phyloP scores from a whole-genome alignment of 2,113 vertebrate genomes.

The Epinephelus cyanopodus region DNA sequence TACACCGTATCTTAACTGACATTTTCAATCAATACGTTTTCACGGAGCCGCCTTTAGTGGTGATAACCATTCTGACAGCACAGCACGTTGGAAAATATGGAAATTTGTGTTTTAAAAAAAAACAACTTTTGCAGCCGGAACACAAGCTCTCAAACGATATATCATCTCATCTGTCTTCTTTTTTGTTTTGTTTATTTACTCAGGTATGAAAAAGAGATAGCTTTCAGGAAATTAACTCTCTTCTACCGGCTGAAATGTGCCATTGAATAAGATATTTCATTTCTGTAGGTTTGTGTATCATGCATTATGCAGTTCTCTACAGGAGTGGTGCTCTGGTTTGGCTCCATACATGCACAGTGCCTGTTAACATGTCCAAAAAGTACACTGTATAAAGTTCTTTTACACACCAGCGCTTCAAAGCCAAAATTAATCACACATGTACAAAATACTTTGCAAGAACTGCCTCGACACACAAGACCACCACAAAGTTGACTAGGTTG shows the following conservation, averaged over 20 bases:
- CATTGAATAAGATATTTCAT: background rate
- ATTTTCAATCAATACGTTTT: slow-evolving; percentile 46
- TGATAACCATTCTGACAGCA: slow-evolving; percentile 42
- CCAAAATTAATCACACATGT: background rate
- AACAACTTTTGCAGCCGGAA: background rate
- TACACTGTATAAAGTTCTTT: background rate
- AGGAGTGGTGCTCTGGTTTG: slow-evolving; percentile 5
- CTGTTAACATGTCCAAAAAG: background rate
- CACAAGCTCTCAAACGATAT: slow-evolving; percentile 1
- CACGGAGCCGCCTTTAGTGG: background rate
- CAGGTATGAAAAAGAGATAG: slow-evolving; percentile 22
- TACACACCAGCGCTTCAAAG: background rate
- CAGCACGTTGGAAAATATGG: slow-evolving; percentile 17
- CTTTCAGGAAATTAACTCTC: slow-evolving; percentile 41
- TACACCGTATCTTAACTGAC: slow-evolving; percentile 33
- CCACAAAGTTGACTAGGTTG: background rate
- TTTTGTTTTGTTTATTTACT: background rate
- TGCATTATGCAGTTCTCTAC: slow-evolving; percentile 29
- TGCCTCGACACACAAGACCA: background rate
- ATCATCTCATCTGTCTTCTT: slow-evolving; percentile 19
- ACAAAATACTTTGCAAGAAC: background rate
- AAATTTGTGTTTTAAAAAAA: slow-evolving; percentile 36
- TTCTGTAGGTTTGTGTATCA: slow-evolving; percentile 30
- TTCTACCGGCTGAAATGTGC: background rate
- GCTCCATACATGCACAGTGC: background rate